Conservation (phyloP, 2,113 vertebrate genomes). For the Mobula hypostoma region DNA sequence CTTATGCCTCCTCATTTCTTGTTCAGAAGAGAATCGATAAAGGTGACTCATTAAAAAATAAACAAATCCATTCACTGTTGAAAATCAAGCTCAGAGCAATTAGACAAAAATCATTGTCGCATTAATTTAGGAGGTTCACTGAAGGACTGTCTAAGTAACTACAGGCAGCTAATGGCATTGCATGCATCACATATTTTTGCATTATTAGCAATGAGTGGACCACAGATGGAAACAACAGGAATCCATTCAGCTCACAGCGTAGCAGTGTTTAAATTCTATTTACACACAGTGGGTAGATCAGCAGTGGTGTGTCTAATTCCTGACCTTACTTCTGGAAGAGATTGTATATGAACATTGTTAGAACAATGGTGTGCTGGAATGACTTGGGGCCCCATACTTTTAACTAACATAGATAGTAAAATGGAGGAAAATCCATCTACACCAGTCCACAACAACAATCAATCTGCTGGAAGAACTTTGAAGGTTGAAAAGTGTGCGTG, state of each 20-base stretch:
- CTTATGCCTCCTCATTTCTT: too few species aligned
- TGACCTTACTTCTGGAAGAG: neutral
- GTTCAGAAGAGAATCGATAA: too few species aligned
- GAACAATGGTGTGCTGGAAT: neutral
- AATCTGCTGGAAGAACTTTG: too few species aligned
- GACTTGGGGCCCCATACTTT: neutral
- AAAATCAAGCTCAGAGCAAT: neutral
- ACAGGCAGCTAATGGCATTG: neutral
- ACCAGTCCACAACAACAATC: neutral
- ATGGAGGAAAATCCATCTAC: neutral
- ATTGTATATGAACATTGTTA: neutral
- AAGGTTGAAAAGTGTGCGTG: too few species aligned
- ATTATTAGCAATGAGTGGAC: neutral
- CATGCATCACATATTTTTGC: neutral
- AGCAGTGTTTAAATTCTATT: neutral
- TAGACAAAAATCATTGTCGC: neutral
- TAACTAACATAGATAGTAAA: neutral
- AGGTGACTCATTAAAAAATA: neutral
- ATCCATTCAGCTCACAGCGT: neutral
- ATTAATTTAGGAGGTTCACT: neutral
- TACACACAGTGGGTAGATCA: neutral
- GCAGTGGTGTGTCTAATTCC: neutral
- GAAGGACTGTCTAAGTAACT: neutral
- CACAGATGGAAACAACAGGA: constrained; percentile 1
- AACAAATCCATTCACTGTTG: neutral